Conservation (phyloP, 2,888 invertebrate genomes). For the Tenthredo amoena region DNA sequence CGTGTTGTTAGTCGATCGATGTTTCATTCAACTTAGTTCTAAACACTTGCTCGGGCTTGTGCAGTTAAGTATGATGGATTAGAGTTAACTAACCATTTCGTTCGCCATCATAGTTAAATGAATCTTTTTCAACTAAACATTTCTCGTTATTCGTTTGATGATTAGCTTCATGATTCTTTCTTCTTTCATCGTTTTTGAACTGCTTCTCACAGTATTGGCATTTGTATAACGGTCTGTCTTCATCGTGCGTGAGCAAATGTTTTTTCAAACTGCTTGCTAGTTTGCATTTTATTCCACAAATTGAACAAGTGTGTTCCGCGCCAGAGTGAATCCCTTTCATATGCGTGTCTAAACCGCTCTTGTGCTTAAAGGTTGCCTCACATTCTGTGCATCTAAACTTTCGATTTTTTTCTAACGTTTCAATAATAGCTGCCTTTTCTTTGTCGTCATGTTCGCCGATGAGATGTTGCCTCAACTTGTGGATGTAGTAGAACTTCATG, state of each 20-base stretch:
- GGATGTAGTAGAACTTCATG: conserved; percentile 40
- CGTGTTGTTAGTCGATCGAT: not conserved
- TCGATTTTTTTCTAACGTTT: conserved; percentile 17
- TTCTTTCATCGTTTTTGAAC: not conserved
- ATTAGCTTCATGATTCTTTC: conserved; percentile 9
- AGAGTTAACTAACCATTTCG: not conserved
- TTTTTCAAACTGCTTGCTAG: not conserved
- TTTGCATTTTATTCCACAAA: conserved; percentile 16
- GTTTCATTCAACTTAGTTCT: not conserved
- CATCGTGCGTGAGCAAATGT: conserved; percentile 24
- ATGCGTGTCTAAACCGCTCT: conserved; percentile 15
- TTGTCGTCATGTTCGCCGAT: conserved; percentile 1
- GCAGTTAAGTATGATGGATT: not conserved
- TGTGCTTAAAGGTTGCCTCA: conserved; percentile 30
- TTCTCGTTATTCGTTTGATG: not conserved
- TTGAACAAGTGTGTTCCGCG: not conserved
- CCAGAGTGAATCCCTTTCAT: conserved; percentile 26
- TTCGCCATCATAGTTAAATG: not conserved
- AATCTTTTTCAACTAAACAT: not conserved
- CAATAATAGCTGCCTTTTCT: conserved; percentile 25
- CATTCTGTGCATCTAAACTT: conserved; percentile 37
- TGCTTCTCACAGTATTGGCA: conserved; percentile 9
- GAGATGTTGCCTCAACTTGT: conserved; percentile 32
- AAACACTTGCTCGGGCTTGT: not conserved
- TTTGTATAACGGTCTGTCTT: not conserved